Conservation (phyloP, 92 coral and sea anemone species). For the Zoanthus sansibaricus region DNA sequence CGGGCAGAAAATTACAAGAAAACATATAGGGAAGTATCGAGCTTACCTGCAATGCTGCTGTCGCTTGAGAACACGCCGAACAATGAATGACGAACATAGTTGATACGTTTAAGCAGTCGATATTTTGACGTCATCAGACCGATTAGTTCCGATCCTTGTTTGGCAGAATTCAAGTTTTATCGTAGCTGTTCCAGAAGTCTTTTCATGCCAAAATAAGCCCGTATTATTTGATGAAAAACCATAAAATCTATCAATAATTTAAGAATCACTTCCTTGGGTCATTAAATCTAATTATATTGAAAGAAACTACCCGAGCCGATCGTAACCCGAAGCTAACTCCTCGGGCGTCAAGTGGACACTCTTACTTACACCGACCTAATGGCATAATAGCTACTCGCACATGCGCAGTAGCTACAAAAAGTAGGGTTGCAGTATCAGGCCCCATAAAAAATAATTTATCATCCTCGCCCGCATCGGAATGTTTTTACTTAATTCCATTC, state of each 20-base stretch:
- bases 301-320: neutral
- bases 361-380: no score
- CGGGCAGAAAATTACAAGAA: no score
- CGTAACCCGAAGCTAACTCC: neutral
- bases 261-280: slow-evolving; percentile 3
- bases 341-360: no score
- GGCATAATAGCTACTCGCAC: no score
- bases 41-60: no score
- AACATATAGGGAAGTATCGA: no score
- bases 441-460: neutral
- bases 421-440: neutral
- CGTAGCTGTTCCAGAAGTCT: slow-evolving; percentile 5
- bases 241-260: neutral
- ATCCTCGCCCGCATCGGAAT: neutral
- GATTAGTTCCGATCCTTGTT: neutral
- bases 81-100: neutral
- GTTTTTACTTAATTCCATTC: no score
- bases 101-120: slow-evolving; percentile 4
- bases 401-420: no score
- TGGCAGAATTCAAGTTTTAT: neutral
- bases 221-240: neutral
- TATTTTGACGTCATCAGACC: slow-evolving; percentile 9
- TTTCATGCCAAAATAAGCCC: slow-evolving; percentile 3
- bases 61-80: slow-evolving; percentile 6
- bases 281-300: slow-evolving; percentile 7